Evolutionary conservation across 53 echinoderm and acorn worm genomes (phyloP).

Genomic region (Echinarachnius parma): DNA sequence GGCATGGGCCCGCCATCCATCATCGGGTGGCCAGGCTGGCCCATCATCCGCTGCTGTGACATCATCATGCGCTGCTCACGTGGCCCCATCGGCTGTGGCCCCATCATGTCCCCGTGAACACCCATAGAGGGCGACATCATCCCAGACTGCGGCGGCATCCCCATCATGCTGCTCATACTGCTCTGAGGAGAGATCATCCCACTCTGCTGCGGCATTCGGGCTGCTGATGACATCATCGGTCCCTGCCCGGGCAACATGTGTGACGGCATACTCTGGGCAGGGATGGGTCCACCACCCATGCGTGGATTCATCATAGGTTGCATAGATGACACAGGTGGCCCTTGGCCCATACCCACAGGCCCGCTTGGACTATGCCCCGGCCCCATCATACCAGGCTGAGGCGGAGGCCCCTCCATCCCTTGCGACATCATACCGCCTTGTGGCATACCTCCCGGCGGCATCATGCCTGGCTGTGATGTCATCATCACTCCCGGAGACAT

Average conservation of each 20-base stretch:
- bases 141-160: constrained; percentile 29
- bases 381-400: constrained; percentile 39
- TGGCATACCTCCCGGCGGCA: constrained; percentile 49
- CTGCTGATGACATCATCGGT: constrained; percentile 58
- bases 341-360: neutral
- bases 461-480: constrained; percentile 51
- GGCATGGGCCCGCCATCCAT: constrained; percentile 44
- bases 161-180: constrained; percentile 37
- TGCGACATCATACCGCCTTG: constrained; percentile 42
- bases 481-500: constrained; percentile 56
- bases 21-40: constrained; percentile 40
- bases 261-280: constrained; percentile 39
- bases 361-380: constrained; percentile 40
- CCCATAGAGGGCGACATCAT: constrained; percentile 37
- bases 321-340: constrained; percentile 3
- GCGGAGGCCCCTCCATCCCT: constrained; percentile 2
- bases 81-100: constrained; percentile 36
- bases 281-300: constrained; percentile 42
- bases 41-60: constrained; percentile 61
- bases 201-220: constrained; percentile 60
- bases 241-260: constrained; percentile 49
- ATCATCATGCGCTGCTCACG: constrained; percentile 53
- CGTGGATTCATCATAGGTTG: constrained; percentile 37
- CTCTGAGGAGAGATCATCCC: constrained; percentile 63
- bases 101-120: constrained; percentile 30